Base-by-base conservation (phyloP, 2,113 vertebrate genomes). In the Datnioides undecimradiatus region DNA sequence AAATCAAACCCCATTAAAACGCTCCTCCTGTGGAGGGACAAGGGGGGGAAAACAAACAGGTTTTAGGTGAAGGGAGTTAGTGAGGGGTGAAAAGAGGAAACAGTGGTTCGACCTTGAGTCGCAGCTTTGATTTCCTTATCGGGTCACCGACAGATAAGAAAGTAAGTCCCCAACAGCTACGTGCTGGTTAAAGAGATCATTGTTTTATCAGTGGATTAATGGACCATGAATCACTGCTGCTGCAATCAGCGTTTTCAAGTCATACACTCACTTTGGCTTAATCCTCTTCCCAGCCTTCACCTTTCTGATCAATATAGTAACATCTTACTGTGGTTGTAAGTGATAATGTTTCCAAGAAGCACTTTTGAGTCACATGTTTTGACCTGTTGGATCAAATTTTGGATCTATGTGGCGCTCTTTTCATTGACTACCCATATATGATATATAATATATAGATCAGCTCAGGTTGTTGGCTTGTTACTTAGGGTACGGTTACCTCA, bases 61-160 rank as follows among this genome's bases (percentile, higher is more conserved):
- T 45, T 27, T 49, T 43, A 48, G 62, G 31, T 54, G 31, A 58
- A 65, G 38, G 21, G 5, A 55, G 27, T 4, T 3, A 45, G 10
- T 7, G 54, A 21, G 19, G 31, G 6, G 21, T 4, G 33, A 62
- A 52, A 52, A 40, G 57, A 64, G 43, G 65, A 67, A 69, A 73
- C 54, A 65, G 19, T 3, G 3, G 19, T 57, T 74, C 45, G 25
- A 88, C 88, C 86, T 91, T 92, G 73, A 88, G 38, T 63, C 12
- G 65, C 38, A 71, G 34, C 65, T 90, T 82, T 89, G 85, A 85
- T 89, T 80, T 72, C 57, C 70, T 83, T 89, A 78, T 91, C 91
- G 21, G 57, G 68, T 49, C 41, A 29, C n/a, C 40, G 45, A 25
- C 60, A 55, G 81, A 91, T 91, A 68, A 73, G 86, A 48, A 84